Conservation (phyloP, 2,797 vertebrate genomes). For the Cuniculus paca region DNA sequence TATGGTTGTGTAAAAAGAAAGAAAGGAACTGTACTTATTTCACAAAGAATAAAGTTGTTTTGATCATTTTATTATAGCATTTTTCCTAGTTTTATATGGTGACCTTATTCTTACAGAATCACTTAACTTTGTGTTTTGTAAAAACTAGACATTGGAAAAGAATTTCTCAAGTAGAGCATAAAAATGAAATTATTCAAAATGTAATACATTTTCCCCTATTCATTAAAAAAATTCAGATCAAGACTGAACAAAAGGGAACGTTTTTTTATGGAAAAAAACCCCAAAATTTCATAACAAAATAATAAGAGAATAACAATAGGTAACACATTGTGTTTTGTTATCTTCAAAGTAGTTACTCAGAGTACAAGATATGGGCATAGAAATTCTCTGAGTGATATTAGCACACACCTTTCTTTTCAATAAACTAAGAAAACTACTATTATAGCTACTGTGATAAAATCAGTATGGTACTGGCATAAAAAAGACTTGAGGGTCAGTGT, state of each 20-base stretch:
- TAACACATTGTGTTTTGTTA: too few relatives aligned
- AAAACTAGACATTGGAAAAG: background rate
- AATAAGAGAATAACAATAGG: too few relatives aligned
- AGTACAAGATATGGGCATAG: too few relatives aligned
- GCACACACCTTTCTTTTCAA: too few relatives aligned
- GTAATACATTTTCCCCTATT: background rate
- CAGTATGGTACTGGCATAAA: too few relatives aligned
- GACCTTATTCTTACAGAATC: constrained; percentile 42
- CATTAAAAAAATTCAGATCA: constrained; percentile 18
- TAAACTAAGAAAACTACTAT: too few relatives aligned
- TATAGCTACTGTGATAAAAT: too few relatives aligned
- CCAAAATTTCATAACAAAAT: too few relatives aligned
- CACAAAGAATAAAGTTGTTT: constrained; percentile 1
- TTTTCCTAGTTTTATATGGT: background rate
- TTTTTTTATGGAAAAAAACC: background rate
- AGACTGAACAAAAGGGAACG: background rate
- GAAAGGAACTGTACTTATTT: constrained; percentile 53
- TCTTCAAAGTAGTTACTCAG: too few relatives aligned
- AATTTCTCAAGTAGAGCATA: background rate
- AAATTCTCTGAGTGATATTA: too few relatives aligned
- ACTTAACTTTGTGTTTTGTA: constrained; percentile 47
- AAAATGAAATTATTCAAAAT: constrained; percentile 18
- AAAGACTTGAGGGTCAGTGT: too few relatives aligned
- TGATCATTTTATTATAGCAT: constrained; percentile 28
- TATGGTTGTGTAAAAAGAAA: background rate